Evolutionary conservation across 2,113 vertebrate species (phyloP).

Genomic region (Anguilla rostrata): DNA sequence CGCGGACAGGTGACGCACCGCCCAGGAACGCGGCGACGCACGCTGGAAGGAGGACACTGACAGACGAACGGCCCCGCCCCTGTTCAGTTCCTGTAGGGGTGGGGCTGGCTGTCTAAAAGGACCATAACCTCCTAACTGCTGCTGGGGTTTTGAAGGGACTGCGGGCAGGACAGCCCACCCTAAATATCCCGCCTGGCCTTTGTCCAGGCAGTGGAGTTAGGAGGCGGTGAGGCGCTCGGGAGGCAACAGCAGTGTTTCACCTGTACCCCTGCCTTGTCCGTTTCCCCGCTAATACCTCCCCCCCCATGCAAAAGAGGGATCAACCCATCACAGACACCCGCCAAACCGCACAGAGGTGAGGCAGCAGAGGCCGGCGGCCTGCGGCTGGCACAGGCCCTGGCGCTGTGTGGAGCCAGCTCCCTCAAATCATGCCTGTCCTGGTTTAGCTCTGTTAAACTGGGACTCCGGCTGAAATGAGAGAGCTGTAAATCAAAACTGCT

Average conservation of each 20-base stretch:
- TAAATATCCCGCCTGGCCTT: slow-evolving; percentile 47
- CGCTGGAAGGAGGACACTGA: neutral
- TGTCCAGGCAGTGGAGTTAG: slow-evolving; percentile 44
- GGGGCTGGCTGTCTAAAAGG: neutral
- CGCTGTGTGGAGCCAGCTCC: neutral
- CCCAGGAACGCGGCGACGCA: too few species aligned
- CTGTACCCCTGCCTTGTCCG: neutral
- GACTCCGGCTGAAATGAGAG: neutral
- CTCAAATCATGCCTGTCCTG: neutral
- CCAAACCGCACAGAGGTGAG: neutral
- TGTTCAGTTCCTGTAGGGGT: neutral
- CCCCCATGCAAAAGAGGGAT: neutral
- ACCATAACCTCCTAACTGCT: slow-evolving; percentile 52
- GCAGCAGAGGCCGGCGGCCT: too few species aligned
- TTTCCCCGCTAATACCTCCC: neutral
- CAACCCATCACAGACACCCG: neutral
- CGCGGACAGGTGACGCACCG: too few species aligned
- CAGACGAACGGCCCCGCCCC: slow-evolving; percentile 5
- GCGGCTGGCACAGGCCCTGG: neutral
- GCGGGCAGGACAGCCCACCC: slow-evolving; percentile 33
- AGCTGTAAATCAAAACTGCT: neutral
- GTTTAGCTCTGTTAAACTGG: neutral
- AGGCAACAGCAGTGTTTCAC: neutral
- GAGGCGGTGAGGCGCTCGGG: too few species aligned
- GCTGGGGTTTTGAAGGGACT: slow-evolving; percentile 55